These are phyloP conservation scores for Drosophila lowei DNA, from an alignment of 1,140 invertebrate genomes.

Conservation along the genomic window DNA sequence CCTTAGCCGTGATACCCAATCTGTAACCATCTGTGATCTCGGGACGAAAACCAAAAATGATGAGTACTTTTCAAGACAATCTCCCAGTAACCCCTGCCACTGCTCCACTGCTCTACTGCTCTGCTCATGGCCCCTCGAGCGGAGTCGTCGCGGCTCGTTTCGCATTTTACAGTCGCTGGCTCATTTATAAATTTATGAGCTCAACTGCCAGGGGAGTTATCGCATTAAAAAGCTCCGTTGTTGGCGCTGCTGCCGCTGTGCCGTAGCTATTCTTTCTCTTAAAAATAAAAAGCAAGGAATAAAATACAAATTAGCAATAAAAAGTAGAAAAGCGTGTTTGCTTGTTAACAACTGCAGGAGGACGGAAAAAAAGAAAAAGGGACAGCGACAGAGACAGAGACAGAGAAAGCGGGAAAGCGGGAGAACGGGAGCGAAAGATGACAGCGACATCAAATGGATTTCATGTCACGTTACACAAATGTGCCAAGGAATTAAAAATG, in stretches of 20 bases:
- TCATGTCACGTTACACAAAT: constrained; percentile 81
- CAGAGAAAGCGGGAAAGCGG: neutral
- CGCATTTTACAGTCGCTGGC: constrained; percentile 77
- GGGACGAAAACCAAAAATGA: constrained; percentile 48
- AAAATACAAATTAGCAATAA: constrained; percentile 82
- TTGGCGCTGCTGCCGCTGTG: constrained; percentile 25
- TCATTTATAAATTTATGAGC: constrained; percentile 82
- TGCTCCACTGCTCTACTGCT: no score
- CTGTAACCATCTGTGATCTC: constrained; percentile 29
- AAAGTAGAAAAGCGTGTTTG: constrained; percentile 81
- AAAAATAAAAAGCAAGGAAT: constrained; percentile 60
- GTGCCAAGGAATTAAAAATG: constrained; percentile 81
- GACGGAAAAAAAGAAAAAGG: neutral
- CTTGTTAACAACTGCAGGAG: constrained; percentile 76
- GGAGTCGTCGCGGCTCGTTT: constrained; percentile 73
- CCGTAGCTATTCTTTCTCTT: neutral
- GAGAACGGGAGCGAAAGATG: constrained; percentile 20
- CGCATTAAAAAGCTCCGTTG: constrained; percentile 73
- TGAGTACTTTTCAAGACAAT: constrained; percentile 70
- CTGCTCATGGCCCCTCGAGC: neutral
- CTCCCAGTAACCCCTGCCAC: constrained; percentile 9
- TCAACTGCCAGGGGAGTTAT: constrained; percentile 80
- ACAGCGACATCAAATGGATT: constrained; percentile 78
- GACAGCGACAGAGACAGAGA: constrained; percentile 2
- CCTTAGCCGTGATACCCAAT: constrained; percentile 28